Evolutionary conservation across 2,888 invertebrate genomes (phyloP), one percentile per base, ranked within the genome.

Genomic region (Disparrhopalites patrizii): DNA sequence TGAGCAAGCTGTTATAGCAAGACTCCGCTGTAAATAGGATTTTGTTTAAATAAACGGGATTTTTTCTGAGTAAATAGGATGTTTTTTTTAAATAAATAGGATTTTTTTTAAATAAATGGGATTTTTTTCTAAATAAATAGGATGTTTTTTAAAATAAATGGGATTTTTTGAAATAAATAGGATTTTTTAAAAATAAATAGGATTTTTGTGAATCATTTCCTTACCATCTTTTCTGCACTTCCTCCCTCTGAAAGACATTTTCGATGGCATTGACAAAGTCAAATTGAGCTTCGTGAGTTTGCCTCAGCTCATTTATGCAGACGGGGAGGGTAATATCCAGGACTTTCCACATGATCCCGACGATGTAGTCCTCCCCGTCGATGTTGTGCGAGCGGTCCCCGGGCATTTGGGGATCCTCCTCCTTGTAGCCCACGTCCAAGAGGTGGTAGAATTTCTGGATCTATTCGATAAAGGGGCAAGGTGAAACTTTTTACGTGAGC

Each of bases 321-420:
- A 43, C 43, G 8, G 36, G 2, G 13, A 36, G 36, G 1, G 25
- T 20, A 40, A 58, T 40, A 23, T 58, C 57, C n/a, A 58, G 8
- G 1, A 58, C 18, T 58, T 58, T 58, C 57, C 57, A 58, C 10
- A 58, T 43, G 13, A 40, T 58, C 18, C 57, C 57, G 43, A 58
- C 27, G 5, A 58, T 58, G 27, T 28, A 40, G n/a, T 58, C 57
- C 28, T 58, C 57, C 15, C 13, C 27, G 18, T 58, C 57, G 15
- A 20, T n/a, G 8, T 58, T 25, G 28, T 58, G 57, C 8, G 43
- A 40, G 5, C 57, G 40, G 18, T 58, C n/a, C 1, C 28, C 25
- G 3, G 57, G 57, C n/a, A 58, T 15, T 40, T 58, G 27, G 13
- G 43, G 43, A 25, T 40, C 25, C 28, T 23, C 15, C 15, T 25